Percentiles rank a stretch among this genome's conserved stretches.
These are phyloP conservation scores for Dasysyrphus tricinctus DNA, from an alignment of 2,888 invertebrate genomes.

Conservation along the genomic window DNA sequence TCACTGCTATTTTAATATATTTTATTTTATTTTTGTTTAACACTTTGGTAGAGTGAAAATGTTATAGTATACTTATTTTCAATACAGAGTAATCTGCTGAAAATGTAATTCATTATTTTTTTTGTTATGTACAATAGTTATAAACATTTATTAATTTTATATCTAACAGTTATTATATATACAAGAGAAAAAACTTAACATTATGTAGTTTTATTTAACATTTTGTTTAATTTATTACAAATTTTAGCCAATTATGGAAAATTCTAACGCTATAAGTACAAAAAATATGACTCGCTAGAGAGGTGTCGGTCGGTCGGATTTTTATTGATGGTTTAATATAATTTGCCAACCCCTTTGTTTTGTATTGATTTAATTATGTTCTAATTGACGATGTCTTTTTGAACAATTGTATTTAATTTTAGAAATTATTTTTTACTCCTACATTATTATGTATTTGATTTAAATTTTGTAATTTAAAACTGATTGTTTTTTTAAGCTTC, in stretches of 20 bases:
- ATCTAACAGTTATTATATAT: constrained; percentile 48
- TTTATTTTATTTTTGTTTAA: constrained; percentile 10
- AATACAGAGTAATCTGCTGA: constrained; percentile 42
- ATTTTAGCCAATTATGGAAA: constrained; percentile 55
- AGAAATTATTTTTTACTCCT: constrained; percentile 57
- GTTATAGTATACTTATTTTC: constrained; percentile 33
- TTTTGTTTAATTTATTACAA: constrained; percentile 10
- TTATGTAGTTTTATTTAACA: constrained; percentile 29
- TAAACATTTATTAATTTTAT: constrained; percentile 38
- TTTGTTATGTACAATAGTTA: constrained; percentile 47
- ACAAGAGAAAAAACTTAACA: constrained; percentile 57
- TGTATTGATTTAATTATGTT: constrained; percentile 22
- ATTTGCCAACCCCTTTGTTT: constrained; percentile 8
- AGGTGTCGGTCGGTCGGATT: constrained; percentile 15
- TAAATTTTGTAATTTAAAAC: constrained; percentile 64
- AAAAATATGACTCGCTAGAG: constrained; percentile 49
- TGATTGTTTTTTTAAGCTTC: constrained; percentile 76
- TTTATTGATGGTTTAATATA: constrained; percentile 18
- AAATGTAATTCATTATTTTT: constrained; percentile 32
- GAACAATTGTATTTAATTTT: constrained; percentile 39
- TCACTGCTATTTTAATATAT: constrained; percentile 23
- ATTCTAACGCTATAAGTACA: constrained; percentile 57
- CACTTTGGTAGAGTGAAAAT: constrained; percentile 40
- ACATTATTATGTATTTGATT: constrained; percentile 48
- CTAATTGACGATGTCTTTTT: constrained; percentile 47